Evolutionary conservation across 2,888 invertebrate species (phyloP).

Genomic region (Coremacera marginata): DNA sequence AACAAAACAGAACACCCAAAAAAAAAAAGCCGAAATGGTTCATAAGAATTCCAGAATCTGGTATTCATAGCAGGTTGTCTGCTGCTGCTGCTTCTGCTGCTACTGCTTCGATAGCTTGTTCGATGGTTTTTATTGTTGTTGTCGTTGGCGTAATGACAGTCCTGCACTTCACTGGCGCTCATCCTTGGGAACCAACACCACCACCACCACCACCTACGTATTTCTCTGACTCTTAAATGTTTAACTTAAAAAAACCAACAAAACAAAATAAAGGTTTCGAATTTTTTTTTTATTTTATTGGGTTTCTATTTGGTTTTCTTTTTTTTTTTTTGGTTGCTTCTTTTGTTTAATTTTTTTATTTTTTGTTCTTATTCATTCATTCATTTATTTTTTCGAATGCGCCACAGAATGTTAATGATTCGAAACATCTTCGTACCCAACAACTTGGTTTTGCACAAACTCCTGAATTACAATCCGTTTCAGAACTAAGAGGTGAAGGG

Average conservation of each 20-base stretch:
- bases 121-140: not conserved
- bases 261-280: not conserved
- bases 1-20: no score
- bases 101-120: conserved; percentile 8
- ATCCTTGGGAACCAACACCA: not conserved
- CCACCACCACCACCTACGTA: not conserved
- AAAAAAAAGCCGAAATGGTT: conserved; percentile 6
- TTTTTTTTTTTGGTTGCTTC: not conserved
- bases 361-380: conserved; percentile 13
- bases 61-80: conserved; percentile 33
- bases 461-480: no score
- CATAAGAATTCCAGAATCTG: conserved; percentile 24
- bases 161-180: not conserved
- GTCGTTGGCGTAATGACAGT: not conserved
- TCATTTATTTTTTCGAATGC: conserved; percentile 42
- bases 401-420: conserved; percentile 50
- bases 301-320: not conserved
- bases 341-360: no score
- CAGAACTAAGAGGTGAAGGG: not conserved
- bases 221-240: not conserved
- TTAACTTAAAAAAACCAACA: not conserved
- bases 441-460: no score
- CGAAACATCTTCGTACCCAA: conserved; percentile 25
- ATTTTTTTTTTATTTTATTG: not conserved
- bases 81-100: not conserved